Conservation (phyloP, 2,888 invertebrate species). For the Drosophila anomalipes region DNA sequence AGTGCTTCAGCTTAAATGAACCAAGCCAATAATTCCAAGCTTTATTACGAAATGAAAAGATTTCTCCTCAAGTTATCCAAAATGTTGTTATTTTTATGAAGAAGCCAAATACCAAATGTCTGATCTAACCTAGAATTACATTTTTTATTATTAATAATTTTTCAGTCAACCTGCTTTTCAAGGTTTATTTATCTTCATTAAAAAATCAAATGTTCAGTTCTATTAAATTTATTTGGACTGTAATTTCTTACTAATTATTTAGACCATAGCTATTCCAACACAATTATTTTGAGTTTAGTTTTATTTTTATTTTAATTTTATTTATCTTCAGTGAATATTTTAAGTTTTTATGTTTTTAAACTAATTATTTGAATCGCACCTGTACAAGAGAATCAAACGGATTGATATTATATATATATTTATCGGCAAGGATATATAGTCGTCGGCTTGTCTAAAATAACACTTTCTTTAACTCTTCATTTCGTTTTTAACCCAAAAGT, state of each 20-base stretch:
- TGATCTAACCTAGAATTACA: neutral
- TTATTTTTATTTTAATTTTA: neutral
- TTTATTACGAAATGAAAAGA: neutral
- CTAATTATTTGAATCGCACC: neutral
- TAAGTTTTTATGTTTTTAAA: neutral
- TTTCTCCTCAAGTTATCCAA: no score
- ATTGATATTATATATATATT: neutral
- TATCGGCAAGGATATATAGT: neutral
- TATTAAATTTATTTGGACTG: neutral
- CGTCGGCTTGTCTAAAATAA: neutral
- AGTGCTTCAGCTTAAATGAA: neutral
- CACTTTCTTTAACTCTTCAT: neutral
- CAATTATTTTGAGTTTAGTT: neutral
- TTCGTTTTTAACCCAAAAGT: slow-evolving; percentile 8
- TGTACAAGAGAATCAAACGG: neutral
- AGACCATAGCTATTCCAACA: no score
- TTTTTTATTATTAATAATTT: neutral
- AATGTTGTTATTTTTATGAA: neutral
- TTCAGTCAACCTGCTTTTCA: neutral
- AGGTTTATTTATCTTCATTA: neutral
- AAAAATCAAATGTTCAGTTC: neutral
- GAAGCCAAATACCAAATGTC: neutral
- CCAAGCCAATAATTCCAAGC: neutral
- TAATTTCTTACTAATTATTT: neutral
- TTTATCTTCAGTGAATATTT: neutral